These are phyloP conservation scores for Anhinga anhinga DNA, from an alignment of 2,113 vertebrate genomes.

Conservation along the genomic window DNA sequence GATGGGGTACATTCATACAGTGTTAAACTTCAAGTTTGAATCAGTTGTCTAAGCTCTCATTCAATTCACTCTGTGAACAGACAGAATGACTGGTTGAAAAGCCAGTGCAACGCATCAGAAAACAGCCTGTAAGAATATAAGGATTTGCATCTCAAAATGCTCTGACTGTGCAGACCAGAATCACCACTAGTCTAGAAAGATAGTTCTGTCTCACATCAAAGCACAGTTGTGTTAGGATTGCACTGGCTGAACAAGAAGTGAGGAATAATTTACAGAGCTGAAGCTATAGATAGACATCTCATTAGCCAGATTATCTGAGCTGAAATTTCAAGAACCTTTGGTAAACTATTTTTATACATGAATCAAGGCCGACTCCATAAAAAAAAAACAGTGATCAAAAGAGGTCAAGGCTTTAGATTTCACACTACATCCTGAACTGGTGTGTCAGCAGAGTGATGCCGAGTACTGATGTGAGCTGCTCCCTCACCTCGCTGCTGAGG, in stretches of 20 bases:
- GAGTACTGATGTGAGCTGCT: not conserved
- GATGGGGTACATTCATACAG: not conserved
- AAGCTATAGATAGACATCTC: not conserved
- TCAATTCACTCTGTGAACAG: not conserved
- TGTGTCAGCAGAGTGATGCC: not conserved
- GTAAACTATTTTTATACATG: conserved; percentile 15
- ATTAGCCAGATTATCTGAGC: not conserved
- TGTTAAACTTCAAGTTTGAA: not conserved
- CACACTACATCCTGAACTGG: not conserved
- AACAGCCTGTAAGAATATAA: not conserved
- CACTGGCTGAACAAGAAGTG: not conserved
- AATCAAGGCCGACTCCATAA: not conserved
- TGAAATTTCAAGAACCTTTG: conserved; percentile 27
- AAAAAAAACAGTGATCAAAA: not conserved
- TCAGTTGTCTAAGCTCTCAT: not conserved
- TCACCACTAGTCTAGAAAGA: not conserved
- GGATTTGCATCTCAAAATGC: not conserved
- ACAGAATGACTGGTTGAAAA: not conserved
- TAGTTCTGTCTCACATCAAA: not conserved
- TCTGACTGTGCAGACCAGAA: not conserved
- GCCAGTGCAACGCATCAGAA: not conserved
- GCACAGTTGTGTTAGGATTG: not conserved
- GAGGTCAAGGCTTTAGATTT: conserved; percentile 12
- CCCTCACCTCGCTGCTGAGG: not conserved
- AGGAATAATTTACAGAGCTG: not conserved